Conservation (phyloP, 2,888 invertebrate genomes). For the Phaonia tiefii region DNA sequence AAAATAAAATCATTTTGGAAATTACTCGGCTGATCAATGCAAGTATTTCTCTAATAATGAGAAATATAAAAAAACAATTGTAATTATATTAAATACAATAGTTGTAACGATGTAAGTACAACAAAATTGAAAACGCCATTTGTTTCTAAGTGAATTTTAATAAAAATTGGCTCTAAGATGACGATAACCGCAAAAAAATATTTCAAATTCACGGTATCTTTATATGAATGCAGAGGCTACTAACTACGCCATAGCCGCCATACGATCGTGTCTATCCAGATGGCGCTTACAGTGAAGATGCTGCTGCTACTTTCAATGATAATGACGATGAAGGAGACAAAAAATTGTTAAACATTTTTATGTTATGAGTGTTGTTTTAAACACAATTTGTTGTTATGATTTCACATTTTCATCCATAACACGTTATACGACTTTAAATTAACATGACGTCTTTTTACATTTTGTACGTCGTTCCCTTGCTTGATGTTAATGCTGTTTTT, state of each 20-base stretch:
- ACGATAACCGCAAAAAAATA: not conserved
- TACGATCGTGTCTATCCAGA: not conserved
- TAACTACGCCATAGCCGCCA: too few species aligned
- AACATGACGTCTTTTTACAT: constrained; percentile 23
- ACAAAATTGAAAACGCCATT: not conserved
- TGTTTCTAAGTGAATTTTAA: not conserved
- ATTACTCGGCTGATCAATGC: constrained; percentile 5
- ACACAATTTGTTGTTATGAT: constrained; percentile 67
- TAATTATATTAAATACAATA: constrained; percentile 1
- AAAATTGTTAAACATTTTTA: constrained; percentile 58
- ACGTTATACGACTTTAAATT: constrained; percentile 52
- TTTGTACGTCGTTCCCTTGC: constrained; percentile 35
- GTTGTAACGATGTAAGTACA: not conserved
- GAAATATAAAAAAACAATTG: not conserved
- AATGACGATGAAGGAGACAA: constrained; percentile 15
- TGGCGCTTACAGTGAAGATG: not conserved
- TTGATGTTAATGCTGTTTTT: constrained; percentile 29
- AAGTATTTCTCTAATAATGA: constrained; percentile 2
- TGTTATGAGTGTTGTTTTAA: constrained; percentile 63
- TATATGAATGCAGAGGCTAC: too few species aligned
- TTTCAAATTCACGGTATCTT: too few species aligned
- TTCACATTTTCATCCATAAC: constrained; percentile 61
- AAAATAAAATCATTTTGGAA: too few species aligned
- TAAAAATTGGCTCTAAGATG: constrained; percentile 2
- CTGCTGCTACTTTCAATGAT: not conserved